Percentiles rank a stretch among this genome's conserved stretches.
Conservation (phyloP, 2,888 invertebrate genomes). For the Synergus umbraculus region DNA sequence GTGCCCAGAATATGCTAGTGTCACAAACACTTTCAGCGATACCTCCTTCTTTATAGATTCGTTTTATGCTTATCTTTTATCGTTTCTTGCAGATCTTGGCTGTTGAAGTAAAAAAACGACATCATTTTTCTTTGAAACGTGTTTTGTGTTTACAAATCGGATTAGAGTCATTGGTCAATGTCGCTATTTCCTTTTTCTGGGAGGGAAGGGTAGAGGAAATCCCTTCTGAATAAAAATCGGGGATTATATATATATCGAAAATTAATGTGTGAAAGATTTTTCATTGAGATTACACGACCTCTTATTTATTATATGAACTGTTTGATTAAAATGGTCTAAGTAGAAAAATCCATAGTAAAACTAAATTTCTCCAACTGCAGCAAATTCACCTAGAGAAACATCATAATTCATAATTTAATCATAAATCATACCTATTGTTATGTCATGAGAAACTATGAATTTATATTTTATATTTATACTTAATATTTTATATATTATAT, state of each 20-base stretch:
- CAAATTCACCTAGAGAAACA: no score
- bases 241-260: neutral
- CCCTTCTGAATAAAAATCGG: neutral
- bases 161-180: slow-evolving; percentile 11
- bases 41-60: slow-evolving; percentile 68
- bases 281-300: neutral
- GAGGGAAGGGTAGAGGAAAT: neutral
- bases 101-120: slow-evolving; percentile 32
- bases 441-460: no score
- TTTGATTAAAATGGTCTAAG: no score
- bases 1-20: slow-evolving; percentile 70
- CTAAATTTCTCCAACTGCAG: no score
- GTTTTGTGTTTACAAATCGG: neutral
- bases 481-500: no score
- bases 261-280: neutral
- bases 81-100: slow-evolving; percentile 5
- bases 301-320: no score
- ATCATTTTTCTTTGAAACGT: slow-evolving; percentile 35
- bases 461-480: no score
- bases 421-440: no score
- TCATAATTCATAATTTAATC: no score
- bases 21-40: slow-evolving; percentile 69
- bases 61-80: slow-evolving; percentile 45
- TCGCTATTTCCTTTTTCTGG: neutral
- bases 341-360: no score